Base-by-base conservation (phyloP, 92 coral and sea anemone species). In the Pocillopora grandis region DNA sequence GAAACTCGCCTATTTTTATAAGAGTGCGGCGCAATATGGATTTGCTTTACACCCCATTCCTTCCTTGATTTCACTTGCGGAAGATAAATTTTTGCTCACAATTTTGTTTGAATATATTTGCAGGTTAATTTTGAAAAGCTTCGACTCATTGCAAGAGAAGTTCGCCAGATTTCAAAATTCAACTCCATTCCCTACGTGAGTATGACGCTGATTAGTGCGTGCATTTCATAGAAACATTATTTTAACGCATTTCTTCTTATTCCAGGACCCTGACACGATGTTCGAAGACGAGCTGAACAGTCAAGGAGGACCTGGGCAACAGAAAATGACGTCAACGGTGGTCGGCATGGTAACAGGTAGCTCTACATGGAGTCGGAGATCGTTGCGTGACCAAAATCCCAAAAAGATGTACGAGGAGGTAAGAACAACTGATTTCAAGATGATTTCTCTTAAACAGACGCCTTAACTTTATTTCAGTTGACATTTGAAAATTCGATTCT, bases 391-490 rank as follows among this genome's bases (percentile, higher is more conserved):
- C 78, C 98, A 89, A 67, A 94, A 92, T 72, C 98, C 99, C 2
- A 90, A 92, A 78, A 92, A 91, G 86, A 91, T 92, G 93, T 95
- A 92, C 81, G 99, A 97, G 80, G 99, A 97, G 98, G 99, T 97
- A 75, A 19, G 92, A 58, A 63, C 42, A n/a, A 18, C 12, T 6
- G 21, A 2, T 61, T 5, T 37, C 57, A 62, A 62, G 52, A 0
- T 42, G 3, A 37, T 62, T 77, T 31, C n/a, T 58, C 36, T 19
- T 35, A 27, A 18, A 5, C 2, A 37, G 20, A 12, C 23, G 11
- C 18, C 62, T 10, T 16, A 4, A 33, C 16, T 35, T 27, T 12
- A 9, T 31, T 3, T 10, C 37, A 1, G 36, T 9, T 33, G 62
- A 18, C 18, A 42, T 42, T 7, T 42, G 52, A 42, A 42, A 42